Percentiles rank a stretch among this genome's conserved stretches.
phyloP scores from a whole-genome alignment of 2,888 invertebrate genomes.

The Rapana venosa region DNA sequence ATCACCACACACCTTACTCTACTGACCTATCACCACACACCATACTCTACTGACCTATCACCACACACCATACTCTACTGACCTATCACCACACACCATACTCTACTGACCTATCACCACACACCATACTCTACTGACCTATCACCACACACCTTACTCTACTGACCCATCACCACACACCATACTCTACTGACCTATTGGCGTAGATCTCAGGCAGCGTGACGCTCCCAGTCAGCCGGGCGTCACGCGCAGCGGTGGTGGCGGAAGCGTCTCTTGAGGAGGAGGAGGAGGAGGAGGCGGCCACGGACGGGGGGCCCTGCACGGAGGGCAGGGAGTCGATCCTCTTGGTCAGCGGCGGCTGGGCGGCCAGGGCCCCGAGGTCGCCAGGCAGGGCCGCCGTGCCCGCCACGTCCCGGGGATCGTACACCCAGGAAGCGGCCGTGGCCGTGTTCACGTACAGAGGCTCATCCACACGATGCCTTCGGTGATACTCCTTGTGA shows the following conservation, averaged over 20 bases:
- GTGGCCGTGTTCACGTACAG: slow-evolving; percentile 45
- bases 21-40: too few relatives aligned
- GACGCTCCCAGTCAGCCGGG: slow-evolving; percentile 66
- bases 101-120: too few relatives aligned
- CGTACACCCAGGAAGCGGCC: slow-evolving; percentile 48
- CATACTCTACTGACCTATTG: slow-evolving; percentile 53
- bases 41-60: too few relatives aligned
- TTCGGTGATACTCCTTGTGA: slow-evolving; percentile 73
- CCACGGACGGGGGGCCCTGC: slow-evolving; percentile 25
- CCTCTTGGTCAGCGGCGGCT: slow-evolving; percentile 47
- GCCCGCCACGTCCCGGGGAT: slow-evolving; percentile 20
- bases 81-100: too few relatives aligned
- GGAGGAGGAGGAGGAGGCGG: slow-evolving; percentile 5
- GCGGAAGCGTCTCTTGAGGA: slow-evolving; percentile 19
- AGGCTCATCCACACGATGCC: slow-evolving; percentile 63
- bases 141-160: background rate
- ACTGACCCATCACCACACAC: background rate
- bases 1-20: too few relatives aligned
- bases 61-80: too few relatives aligned
- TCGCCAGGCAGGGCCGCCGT: slow-evolving; percentile 23
- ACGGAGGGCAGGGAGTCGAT: slow-evolving; percentile 53
- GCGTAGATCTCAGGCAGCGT: slow-evolving; percentile 70
- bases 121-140: too few relatives aligned
- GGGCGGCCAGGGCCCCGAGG: slow-evolving; percentile 43
- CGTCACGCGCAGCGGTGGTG: slow-evolving; percentile 48